phyloP scores from a whole-genome alignment of 2,888 invertebrate genomes.

The Autographa gamma region DNA sequence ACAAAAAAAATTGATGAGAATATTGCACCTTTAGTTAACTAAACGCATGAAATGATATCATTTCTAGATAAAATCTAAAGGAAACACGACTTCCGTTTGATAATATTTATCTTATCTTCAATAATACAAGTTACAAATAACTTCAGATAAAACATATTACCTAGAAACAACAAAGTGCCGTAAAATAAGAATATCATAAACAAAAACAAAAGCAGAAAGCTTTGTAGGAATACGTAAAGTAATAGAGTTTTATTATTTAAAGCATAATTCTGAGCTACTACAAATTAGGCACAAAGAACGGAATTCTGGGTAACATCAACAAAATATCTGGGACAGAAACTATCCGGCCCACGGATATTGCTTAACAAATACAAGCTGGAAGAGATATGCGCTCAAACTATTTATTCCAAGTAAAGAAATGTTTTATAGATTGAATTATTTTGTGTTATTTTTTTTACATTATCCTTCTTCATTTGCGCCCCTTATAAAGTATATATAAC shows the following conservation, averaged over 20 bases:
- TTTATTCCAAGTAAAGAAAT: background rate
- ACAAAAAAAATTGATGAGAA: too few species aligned
- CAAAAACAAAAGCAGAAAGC: background rate
- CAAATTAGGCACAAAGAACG: constrained; percentile 66
- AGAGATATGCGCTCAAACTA: constrained; percentile 7
- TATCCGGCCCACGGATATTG: constrained; percentile 46
- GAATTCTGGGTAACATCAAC: constrained; percentile 61
- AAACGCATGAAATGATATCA: too few species aligned
- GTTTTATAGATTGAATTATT: background rate
- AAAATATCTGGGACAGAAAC: constrained; percentile 59
- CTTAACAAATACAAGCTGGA: constrained; percentile 34
- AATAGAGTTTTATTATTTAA: constrained; percentile 59
- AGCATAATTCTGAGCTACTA: constrained; percentile 58
- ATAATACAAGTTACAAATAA: background rate
- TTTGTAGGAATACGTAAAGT: constrained; percentile 21
- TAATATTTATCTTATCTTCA: background rate
- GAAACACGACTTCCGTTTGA: background rate
- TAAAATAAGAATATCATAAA: background rate
- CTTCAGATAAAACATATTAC: too few species aligned
- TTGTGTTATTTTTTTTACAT: background rate
- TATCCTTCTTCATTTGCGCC: background rate
- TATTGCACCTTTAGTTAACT: too few species aligned
- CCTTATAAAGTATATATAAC: too few species aligned
- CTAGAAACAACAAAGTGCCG: background rate
- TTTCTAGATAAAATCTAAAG: background rate